Conservation (phyloP, 2,113 vertebrate genomes). For the Esox niger region DNA sequence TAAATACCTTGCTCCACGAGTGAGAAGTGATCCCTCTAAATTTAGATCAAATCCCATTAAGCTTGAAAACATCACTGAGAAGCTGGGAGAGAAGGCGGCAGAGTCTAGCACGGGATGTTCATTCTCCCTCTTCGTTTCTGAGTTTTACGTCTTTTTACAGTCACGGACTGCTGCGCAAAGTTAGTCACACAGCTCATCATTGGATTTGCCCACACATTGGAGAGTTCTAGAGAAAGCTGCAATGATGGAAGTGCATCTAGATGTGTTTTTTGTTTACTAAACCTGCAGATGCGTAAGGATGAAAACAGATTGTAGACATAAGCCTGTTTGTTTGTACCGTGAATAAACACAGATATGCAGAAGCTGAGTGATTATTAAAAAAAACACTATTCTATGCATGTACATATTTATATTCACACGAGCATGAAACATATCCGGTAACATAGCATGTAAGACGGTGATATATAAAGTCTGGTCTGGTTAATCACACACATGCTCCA, state of each 20-base stretch:
- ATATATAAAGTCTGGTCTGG: too few species aligned
- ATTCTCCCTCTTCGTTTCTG: constrained; percentile 1
- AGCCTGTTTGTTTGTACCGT: background rate
- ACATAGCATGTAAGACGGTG: too few species aligned
- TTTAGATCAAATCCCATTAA: constrained; percentile 74
- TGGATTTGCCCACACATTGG: constrained; percentile 1
- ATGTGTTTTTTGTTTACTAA: too few species aligned
- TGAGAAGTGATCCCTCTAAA: constrained; percentile 61
- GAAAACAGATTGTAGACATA: background rate
- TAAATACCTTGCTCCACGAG: constrained; percentile 50
- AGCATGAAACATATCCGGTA: too few species aligned
- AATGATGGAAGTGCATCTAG: background rate
- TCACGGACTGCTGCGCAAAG: background rate
- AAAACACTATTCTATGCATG: too few species aligned
- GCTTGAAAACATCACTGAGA: constrained; percentile 57
- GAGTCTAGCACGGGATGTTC: constrained; percentile 34
- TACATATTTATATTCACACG: too few species aligned
- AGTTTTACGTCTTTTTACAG: constrained; percentile 13
- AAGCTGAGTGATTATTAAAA: too few species aligned
- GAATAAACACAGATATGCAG: too few species aligned
- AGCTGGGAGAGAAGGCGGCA: constrained; percentile 41
- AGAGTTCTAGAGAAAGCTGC: background rate
- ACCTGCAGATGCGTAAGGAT: too few species aligned
- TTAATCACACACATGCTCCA: too few species aligned
- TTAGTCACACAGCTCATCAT: background rate